phyloP scores from a whole-genome alignment of 2,797 vertebrate genomes.

The Rousettus madagascariensis region DNA sequence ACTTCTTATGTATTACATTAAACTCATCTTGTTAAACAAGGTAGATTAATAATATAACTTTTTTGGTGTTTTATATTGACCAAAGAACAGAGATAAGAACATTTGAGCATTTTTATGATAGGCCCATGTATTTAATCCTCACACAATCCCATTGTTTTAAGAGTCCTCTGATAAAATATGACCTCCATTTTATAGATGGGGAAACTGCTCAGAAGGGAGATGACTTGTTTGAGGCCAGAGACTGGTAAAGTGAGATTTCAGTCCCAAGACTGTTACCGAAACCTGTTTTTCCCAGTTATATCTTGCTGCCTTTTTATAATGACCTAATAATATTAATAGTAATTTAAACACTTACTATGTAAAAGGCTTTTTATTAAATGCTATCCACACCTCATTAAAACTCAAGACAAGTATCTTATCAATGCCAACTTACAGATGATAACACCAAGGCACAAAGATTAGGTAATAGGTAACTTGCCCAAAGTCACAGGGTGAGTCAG shows the following conservation, averaged over 20 bases:
- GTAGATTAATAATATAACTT: background rate
- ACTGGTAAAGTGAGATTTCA: conserved; percentile 21
- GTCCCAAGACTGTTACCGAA: background rate
- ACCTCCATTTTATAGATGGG: background rate
- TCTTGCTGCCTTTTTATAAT: background rate
- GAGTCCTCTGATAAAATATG: background rate
- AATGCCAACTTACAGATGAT: conserved; percentile 31
- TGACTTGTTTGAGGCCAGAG: background rate
- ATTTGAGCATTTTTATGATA: conserved; percentile 30
- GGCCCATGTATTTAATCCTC: background rate
- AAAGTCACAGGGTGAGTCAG: background rate
- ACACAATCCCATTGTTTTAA: background rate
- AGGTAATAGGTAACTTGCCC: background rate
- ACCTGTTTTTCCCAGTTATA: background rate
- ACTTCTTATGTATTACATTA: conserved; percentile 17
- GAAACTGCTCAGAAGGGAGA: conserved; percentile 7
- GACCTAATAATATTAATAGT: background rate
- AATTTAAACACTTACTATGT: background rate
- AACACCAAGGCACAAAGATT: background rate
- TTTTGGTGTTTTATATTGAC: background rate
- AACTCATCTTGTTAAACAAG: conserved; percentile 41
- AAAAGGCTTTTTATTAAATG: conserved; percentile 1
- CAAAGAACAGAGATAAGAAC: background rate
- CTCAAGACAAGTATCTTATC: conserved; percentile 26
- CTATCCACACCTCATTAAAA: conserved; percentile 15